These are phyloP conservation scores for Bombus vancouverensis DNA, from an alignment of 1,140 invertebrate species.

Conservation along the genomic window DNA sequence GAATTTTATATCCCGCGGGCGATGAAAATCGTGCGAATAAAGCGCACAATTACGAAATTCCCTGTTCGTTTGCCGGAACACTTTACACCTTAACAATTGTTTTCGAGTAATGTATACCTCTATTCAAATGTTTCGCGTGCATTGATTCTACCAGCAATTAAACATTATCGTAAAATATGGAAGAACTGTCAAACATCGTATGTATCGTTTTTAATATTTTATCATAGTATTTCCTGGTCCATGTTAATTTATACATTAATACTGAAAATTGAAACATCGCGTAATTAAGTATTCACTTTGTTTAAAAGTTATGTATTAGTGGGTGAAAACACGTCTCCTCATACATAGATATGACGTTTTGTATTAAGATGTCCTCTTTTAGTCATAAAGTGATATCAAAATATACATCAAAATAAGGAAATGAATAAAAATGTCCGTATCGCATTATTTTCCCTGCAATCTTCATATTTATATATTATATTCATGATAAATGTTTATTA, in stretches of 20 bases:
- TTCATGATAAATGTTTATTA: no score
- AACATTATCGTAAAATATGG: neutral
- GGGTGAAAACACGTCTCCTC: no score
- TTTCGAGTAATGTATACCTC: neutral
- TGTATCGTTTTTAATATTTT: neutral
- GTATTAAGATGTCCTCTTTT: no score
- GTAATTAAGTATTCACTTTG: no score
- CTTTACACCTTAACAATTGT: neutral
- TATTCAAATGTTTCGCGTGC: neutral
- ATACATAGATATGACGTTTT: no score
- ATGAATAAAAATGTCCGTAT: no score
- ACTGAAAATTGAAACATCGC: no score
- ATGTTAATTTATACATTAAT: neutral
- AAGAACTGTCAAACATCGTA: neutral
- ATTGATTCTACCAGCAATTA: neutral
- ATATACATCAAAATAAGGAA: no score
- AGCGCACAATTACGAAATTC: constrained; percentile 4
- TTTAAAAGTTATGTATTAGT: no score
- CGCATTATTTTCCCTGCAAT: no score
- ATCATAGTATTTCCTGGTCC: neutral
- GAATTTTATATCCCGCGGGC: neutral
- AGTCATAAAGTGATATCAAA: no score
- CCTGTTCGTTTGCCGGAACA: neutral
- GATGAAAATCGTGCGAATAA: neutral
- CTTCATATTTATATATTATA: no score